Base-by-base conservation (phyloP, 2,888 invertebrate genomes). In the Hirtodrosophila duncani region DNA sequence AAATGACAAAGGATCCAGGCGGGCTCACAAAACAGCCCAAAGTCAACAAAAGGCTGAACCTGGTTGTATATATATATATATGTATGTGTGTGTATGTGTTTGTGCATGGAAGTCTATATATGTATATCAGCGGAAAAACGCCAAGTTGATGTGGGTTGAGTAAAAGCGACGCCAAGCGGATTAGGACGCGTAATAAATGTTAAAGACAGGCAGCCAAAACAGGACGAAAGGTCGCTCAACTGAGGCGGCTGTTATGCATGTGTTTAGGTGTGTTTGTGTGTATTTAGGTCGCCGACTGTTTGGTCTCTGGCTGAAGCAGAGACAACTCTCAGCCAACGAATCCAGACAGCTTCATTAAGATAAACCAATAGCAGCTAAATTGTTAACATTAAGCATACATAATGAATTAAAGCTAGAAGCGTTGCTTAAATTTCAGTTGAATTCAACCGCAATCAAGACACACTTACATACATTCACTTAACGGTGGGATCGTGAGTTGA, bases 291-390 rank as follows among this genome's bases (percentile, higher is more conserved):
- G 62, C 42, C 38, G 41, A 24, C 43, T 21, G 53, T 55, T 49
- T 61, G 46, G 55, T 30, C 16, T 34, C 30, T 36, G 42, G 43
- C 34, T n/a, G n/a, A n/a, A n/a, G n/a, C n/a, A n/a, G n/a, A 24
- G 43, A n/a, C 43, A 36, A 20, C 31, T n/a, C n/a, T n/a, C n/a
- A n/a, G n/a, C n/a, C n/a, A n/a, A n/a, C n/a, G n/a, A n/a, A n/a
- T 55, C 48, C 71, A 78, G 74, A 78, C 78, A 61, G 81, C 81
- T 75, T 75, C 81, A 75, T 75, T 75, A 74, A 78, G 75, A 75
- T 81, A 81, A 75, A 75, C 75, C 81, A 75, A 75, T 75, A 70
- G 79, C 79, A 67, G 81, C 79, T 81, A 75, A 75, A 81, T 75
- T 75, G 75, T 75, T 75, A 81, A 67, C 75, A 75, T 81, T 75